Percentiles rank a stretch among this genome's conserved stretches.
Conservation (phyloP, 2,797 vertebrate species). For the Epinephelus awoara region DNA sequence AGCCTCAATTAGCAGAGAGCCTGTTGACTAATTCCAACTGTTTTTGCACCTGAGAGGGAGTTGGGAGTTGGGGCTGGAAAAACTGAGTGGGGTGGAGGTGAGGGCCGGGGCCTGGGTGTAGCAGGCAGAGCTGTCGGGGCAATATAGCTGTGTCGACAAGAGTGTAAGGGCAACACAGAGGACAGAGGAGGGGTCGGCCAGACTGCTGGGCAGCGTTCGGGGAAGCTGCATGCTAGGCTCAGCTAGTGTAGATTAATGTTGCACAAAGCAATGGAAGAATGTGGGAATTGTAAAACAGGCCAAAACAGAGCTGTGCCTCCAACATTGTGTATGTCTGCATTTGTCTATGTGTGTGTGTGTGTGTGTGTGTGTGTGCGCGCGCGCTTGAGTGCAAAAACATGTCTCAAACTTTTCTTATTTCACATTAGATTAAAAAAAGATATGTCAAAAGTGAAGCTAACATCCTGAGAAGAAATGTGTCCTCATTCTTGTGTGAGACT, state of each 20-base stretch:
- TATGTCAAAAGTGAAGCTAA: too few relatives aligned
- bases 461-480: not conserved
- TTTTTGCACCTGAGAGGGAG: slow-evolving; percentile 89
- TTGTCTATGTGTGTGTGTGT: not conserved
- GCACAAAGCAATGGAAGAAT: slow-evolving; percentile 1
- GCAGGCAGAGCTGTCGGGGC: slow-evolving; percentile 75
- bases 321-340: not conserved
- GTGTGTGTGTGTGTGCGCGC: not conserved
- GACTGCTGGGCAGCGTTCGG: slow-evolving; percentile 44
- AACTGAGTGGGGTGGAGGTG: slow-evolving; percentile 84
- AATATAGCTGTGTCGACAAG: slow-evolving; percentile 79
- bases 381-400: not conserved
- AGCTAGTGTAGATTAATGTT: not conserved
- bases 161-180: slow-evolving; percentile 75
- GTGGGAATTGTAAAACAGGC: not conserved
- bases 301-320: slow-evolving; percentile 1
- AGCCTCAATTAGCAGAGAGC: slow-evolving; percentile 86
- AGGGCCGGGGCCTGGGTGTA: slow-evolving; percentile 71
- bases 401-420: too few relatives aligned
- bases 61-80: slow-evolving; percentile 85
- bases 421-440: too few relatives aligned
- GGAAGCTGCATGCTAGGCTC: slow-evolving; percentile 24
- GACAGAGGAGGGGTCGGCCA: slow-evolving; percentile 70
- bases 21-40: slow-evolving; percentile 89
- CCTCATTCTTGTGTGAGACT: slow-evolving; percentile 24